A percentile compares a stretch with the other conserved stretches of the same genome.
phyloP scores from a whole-genome alignment of 2,888 invertebrate genomes.

The Acanthosepion pharaonis region DNA sequence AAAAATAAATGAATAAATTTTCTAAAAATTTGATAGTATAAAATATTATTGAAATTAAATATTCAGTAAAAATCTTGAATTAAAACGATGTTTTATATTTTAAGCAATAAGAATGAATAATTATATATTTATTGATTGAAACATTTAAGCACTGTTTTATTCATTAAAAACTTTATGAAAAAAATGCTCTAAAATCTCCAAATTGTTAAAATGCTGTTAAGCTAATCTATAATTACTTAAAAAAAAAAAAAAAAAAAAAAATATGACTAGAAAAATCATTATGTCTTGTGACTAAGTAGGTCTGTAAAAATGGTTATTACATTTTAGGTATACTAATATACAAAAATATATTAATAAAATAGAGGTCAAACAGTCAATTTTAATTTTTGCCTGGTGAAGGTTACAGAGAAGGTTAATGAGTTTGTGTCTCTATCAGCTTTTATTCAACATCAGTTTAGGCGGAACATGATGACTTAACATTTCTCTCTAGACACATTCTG shows the following conservation, averaged over 20 bases:
- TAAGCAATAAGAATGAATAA: background rate
- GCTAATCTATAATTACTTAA: background rate
- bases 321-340: background rate
- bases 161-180: background rate
- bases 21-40: background rate
- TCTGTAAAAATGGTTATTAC: background rate
- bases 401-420: slow-evolving; percentile 24
- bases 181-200: background rate
- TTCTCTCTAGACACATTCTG: slow-evolving; percentile 46
- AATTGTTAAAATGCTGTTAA: background rate
- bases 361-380: slow-evolving; percentile 1
- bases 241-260: background rate
- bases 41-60: background rate
- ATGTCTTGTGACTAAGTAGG: too few species aligned
- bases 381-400: background rate
- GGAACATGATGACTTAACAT: slow-evolving; percentile 37
- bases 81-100: background rate
- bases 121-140: too few species aligned
- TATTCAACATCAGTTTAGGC: slow-evolving; percentile 41
- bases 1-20: background rate
- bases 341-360: background rate
- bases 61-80: background rate
- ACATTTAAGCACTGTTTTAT: background rate
- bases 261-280: background rate
- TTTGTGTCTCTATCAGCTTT: background rate